Evolutionary conservation across 2,888 invertebrate species (phyloP), one percentile per base, ranked within the genome.

Genomic region (Drosophila suboccidentalis): DNA sequence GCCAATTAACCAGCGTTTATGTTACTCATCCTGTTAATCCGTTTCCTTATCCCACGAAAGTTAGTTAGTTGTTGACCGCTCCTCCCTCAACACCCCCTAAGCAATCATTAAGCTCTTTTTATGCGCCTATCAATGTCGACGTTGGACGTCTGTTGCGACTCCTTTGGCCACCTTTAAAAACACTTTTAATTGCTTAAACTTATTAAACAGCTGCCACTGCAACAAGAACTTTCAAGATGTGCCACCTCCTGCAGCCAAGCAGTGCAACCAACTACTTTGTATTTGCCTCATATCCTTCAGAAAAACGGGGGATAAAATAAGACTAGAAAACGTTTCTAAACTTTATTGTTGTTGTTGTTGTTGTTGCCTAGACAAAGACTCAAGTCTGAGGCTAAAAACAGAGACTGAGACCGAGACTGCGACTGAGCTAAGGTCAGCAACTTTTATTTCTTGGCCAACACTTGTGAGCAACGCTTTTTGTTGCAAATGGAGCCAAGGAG

Each of bases 371-470:
- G 89, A 88, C 82, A 84, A 87, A 89, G 89, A 81, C 68, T 68
- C 39, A 44, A 59, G 68, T 64, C 67, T 62, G 46, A 32, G 69
- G 32, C 59, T 41, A 38, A 59, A 50, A 39, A 22, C 68, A 39
- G 47, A 19, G 54, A 44, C 78, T 64, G 53, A 57, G 54, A 44
- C 78, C 59, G 53, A 57, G 76, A 55, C 83, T 61, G 66, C 43
- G 68, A 46, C 71, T 57, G 63, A 65, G 82, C 87, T 83, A 86
- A 86, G 86, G 86, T 86, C 86, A 86, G 86, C 90, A 86, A 88
- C 86, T 86, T 84, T 86, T 86, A 86, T 86, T 88, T 90, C 86
- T 86, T 86, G 78, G 86, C 90, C 89, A 88, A 88, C 87, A 86
- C 90, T 88, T 89, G 87, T 77, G 81, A 68, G 69, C 72, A 79